These are phyloP conservation scores for Hirtodrosophila trivittata DNA, from an alignment of 2,888 invertebrate genomes.

Conservation along the genomic window DNA sequence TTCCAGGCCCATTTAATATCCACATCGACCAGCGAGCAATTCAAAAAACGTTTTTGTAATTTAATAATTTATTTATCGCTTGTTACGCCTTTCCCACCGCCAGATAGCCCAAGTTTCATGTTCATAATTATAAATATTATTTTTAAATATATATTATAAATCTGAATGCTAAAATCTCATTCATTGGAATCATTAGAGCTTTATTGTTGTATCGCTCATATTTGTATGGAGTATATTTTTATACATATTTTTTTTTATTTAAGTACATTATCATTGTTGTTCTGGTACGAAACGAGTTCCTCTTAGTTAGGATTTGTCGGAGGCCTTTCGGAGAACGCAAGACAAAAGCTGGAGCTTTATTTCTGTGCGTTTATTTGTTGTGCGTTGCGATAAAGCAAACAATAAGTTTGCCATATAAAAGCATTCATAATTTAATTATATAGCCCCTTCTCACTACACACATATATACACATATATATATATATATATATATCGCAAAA, in stretches of 20 bases:
- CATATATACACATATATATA: constrained; percentile 13
- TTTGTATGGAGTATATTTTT: constrained; percentile 37
- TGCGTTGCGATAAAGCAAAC: constrained; percentile 61
- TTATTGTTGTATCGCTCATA: constrained; percentile 58
- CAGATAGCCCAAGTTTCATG: constrained; percentile 41
- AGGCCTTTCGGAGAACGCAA: constrained; percentile 55
- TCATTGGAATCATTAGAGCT: constrained; percentile 63
- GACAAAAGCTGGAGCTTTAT: constrained; percentile 48
- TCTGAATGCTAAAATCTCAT: constrained; percentile 36
- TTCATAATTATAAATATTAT: constrained; percentile 51
- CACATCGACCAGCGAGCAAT: constrained; percentile 33
- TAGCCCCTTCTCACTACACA: constrained; percentile 40
- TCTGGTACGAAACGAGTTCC: constrained; percentile 57
- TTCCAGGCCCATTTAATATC: constrained; percentile 9
- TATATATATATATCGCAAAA: constrained; percentile 20
- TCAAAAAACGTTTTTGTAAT: constrained; percentile 66
- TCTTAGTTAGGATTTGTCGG: constrained; percentile 38
- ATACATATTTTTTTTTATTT: constrained; percentile 31
- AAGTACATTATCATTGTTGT: constrained; percentile 44
- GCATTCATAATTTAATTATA: constrained; percentile 77
- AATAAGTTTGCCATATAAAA: constrained; percentile 69
- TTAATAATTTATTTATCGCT: constrained; percentile 72
- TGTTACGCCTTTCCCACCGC: constrained; percentile 41
- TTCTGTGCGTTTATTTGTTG: constrained; percentile 13
- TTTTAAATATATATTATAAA: constrained; percentile 29